Evolutionary conservation across 37 sponge, comb jelly and placozoan genomes (phyloP), one percentile per base, ranked within the genome.

Genomic region (Halisarca cf. caerulea): DNA sequence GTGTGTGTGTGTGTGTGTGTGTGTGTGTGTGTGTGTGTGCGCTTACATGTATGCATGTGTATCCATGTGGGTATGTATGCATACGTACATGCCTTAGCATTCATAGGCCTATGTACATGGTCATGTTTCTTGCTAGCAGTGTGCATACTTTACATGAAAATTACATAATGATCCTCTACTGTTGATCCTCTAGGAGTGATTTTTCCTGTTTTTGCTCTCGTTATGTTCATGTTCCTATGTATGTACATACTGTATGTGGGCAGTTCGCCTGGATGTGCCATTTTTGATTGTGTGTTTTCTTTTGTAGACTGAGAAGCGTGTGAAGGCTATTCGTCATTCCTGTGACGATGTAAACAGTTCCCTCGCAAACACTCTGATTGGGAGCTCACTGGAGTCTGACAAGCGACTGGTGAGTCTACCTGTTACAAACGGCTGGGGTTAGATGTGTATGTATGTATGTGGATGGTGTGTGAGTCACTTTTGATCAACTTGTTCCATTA

Each of bases 131-230:
- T n/a, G n/a, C n/a, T n/a, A n/a, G n/a, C n/a, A n/a, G n/a, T n/a
- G n/a, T n/a, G n/a, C n/a, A n/a, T n/a, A n/a, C n/a, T n/a, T n/a
- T n/a, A n/a, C n/a, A n/a, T n/a, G n/a, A n/a, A n/a, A n/a, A n/a
- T n/a, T n/a, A n/a, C n/a, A n/a, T n/a, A n/a, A n/a, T n/a, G n/a
- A n/a, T n/a, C n/a, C n/a, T n/a, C n/a, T n/a, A n/a, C n/a, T n/a
- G n/a, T n/a, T n/a, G n/a, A n/a, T n/a, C n/a, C n/a, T n/a, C n/a
- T 6, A 27, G 23, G 60, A 32, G 91, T 91, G 41, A 2, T 82
- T 59, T 18, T 54, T 27, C 27, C 7, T 30, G 83, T 47, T 32
- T 47, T 55, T 79, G 78, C 23, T 20, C 41, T 59, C 35, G 15
- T 82, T 60, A 17, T 38, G 30, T 62, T 28, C 32, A 58, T 79